Evolutionary conservation across 2,888 invertebrate species (phyloP).

Genomic region (Tetropium fuscum): DNA sequence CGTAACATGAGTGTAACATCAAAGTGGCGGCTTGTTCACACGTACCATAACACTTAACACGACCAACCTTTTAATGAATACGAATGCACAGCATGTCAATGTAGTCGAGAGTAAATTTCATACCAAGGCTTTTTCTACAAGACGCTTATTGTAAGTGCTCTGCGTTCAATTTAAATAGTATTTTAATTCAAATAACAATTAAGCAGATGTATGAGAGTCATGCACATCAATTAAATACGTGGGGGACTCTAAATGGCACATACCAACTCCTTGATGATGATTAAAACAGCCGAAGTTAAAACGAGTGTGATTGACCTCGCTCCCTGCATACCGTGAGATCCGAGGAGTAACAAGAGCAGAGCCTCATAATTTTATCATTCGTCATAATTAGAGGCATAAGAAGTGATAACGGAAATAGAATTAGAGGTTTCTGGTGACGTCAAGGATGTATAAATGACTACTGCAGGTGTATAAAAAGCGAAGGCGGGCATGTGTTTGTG

Average conservation of each 20-base stretch:
- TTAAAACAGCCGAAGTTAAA: slow-evolving; percentile 47
- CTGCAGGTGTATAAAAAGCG: slow-evolving; percentile 29
- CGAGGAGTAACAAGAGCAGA: slow-evolving; percentile 16
- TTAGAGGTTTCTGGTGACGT: slow-evolving; percentile 18
- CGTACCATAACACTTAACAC: too few relatives aligned
- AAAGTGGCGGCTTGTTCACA: too few relatives aligned
- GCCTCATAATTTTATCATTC: slow-evolving; percentile 21
- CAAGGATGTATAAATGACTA: slow-evolving; percentile 6
- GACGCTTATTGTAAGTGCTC: slow-evolving; percentile 36
- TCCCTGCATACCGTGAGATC: slow-evolving; percentile 31
- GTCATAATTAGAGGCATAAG: slow-evolving; percentile 23
- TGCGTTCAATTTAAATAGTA: slow-evolving; percentile 49
- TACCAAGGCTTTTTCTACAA: slow-evolving; percentile 32
- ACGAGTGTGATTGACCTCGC: slow-evolving; percentile 42
- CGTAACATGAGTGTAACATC: too few relatives aligned
- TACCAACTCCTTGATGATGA: slow-evolving; percentile 49
- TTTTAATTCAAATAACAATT: slow-evolving; percentile 54
- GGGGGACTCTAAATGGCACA: slow-evolving; percentile 47
- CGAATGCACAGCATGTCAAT: not conserved
- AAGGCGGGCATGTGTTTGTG: slow-evolving; percentile 21
- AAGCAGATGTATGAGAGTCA: slow-evolving; percentile 53
- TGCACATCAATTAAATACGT: slow-evolving; percentile 52
- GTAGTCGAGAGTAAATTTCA: slow-evolving; percentile 16
- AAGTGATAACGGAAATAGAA: slow-evolving; percentile 27
- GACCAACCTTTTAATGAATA: not conserved